These are phyloP conservation scores for Antechinus flavipes DNA, from an alignment of 2,113 vertebrate species.

Conservation along the genomic window DNA sequence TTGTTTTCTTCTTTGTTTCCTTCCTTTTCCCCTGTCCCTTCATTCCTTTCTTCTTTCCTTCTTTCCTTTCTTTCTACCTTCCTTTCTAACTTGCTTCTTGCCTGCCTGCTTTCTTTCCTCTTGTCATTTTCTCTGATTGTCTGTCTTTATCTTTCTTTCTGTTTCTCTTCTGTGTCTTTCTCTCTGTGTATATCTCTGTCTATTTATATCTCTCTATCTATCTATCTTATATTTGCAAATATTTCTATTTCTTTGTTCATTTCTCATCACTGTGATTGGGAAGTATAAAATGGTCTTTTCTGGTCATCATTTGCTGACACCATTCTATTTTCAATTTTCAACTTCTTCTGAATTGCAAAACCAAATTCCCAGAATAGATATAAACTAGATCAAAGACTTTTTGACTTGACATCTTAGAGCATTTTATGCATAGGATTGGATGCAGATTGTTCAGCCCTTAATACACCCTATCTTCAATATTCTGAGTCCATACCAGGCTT, in stretches of 20 bases:
- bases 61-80: neutral
- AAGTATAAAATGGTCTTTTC: neutral
- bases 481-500: neutral
- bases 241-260: neutral
- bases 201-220: too few relatives aligned
- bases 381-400: neutral
- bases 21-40: too few relatives aligned
- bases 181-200: too few relatives aligned
- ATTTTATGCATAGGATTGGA: neutral
- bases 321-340: neutral
- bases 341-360: neutral
- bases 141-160: too few relatives aligned
- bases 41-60: too few relatives aligned
- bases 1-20: too few relatives aligned
- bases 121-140: too few relatives aligned
- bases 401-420: neutral
- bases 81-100: neutral
- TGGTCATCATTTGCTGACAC: neutral
- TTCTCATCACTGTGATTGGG: neutral
- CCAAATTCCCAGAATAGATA: neutral
- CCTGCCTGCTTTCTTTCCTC: too few relatives aligned
- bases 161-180: too few relatives aligned
- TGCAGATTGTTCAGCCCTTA: neutral
- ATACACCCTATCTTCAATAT: neutral
- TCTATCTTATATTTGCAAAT: fast-evolving